A percentile compares a stretch with the other conserved stretches of the same genome.
phyloP scores from a whole-genome alignment of 1,140 invertebrate genomes.

The Drosophila melanica region DNA sequence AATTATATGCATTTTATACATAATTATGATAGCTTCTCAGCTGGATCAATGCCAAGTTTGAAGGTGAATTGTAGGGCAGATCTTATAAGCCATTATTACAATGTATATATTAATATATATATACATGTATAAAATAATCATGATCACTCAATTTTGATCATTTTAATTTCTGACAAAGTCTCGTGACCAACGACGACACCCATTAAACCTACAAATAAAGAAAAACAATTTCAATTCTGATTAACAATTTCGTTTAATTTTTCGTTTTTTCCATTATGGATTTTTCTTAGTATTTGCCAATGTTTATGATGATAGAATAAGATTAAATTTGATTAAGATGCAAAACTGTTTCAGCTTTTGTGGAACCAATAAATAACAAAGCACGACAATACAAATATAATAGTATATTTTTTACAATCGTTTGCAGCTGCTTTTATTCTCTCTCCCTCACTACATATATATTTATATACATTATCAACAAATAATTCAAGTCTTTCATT shows the following conservation, averaged over 20 bases:
- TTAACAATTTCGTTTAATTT: conserved; percentile 71
- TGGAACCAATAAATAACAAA: conserved; percentile 54
- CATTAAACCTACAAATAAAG: conserved; percentile 1
- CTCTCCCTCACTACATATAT: conserved; percentile 30
- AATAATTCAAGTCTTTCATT: conserved; percentile 45
- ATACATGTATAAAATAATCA: neutral
- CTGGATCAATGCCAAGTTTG: conserved; percentile 15
- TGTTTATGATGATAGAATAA: conserved; percentile 26
- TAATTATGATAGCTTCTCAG: conserved; percentile 14
- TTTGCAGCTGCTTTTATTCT: conserved; percentile 22
- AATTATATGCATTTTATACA: neutral
- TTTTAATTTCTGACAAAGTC: conserved; percentile 3
- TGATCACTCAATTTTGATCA: conserved; percentile 11
- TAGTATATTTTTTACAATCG: conserved; percentile 27
- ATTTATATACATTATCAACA: conserved; percentile 20
- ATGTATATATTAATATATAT: conserved; percentile 4
- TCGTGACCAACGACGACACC: conserved; percentile 17
- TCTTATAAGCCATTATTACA: conserved; percentile 13
- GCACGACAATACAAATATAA: conserved; percentile 30
- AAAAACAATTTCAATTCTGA: conserved; percentile 45
- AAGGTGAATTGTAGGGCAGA: conserved; percentile 38
- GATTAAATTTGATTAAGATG: conserved; percentile 37
- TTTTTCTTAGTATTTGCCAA: conserved; percentile 45
- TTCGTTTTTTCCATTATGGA: conserved; percentile 38
- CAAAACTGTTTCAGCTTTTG: conserved; percentile 24